These are phyloP conservation scores for Patella pellucida DNA, from an alignment of 2,888 invertebrate species.

Conservation along the genomic window DNA sequence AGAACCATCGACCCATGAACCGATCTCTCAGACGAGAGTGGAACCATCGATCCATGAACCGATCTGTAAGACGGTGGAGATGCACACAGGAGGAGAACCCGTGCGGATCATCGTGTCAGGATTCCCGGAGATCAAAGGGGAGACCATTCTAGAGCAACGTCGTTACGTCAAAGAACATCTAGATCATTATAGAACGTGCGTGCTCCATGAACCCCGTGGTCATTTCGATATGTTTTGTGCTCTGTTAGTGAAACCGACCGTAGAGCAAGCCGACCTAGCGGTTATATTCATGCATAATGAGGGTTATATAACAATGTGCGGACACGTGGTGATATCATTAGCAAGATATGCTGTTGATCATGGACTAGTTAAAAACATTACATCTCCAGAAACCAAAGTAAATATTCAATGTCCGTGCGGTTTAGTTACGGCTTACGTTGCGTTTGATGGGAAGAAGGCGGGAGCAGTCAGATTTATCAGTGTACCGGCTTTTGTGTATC, in stretches of 20 bases:
- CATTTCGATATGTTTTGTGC: constrained; percentile 71
- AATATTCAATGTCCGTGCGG: constrained; percentile 70
- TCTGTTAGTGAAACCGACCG: constrained; percentile 61
- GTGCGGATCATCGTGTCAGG: constrained; percentile 67
- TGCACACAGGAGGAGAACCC: constrained; percentile 71
- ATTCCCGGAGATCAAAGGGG: constrained; percentile 54
- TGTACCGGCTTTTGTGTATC: constrained; percentile 68
- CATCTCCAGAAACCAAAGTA: constrained; percentile 60
- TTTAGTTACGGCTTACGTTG: constrained; percentile 60
- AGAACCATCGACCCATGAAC: background rate
- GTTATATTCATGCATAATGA: constrained; percentile 70
- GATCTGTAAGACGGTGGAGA: constrained; percentile 59
- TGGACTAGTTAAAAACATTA: constrained; percentile 45
- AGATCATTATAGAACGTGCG: constrained; percentile 61
- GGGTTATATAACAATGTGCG: constrained; percentile 71
- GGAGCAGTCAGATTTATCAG: constrained; percentile 66
- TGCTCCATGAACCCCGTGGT: constrained; percentile 71
- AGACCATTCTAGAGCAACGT: constrained; percentile 66
- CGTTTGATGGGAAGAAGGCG: constrained; percentile 25
- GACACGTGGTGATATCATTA: constrained; percentile 69
- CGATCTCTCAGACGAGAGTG: constrained; percentile 44
- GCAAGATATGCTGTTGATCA: constrained; percentile 63
- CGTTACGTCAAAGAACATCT: constrained; percentile 48
- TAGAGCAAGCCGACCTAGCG: constrained; percentile 60
- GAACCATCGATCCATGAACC: constrained; percentile 41